Evolutionary conservation across 2,797 vertebrate genomes (phyloP), one percentile per base, ranked within the genome.

Genomic region (Myotis daubentonii): DNA sequence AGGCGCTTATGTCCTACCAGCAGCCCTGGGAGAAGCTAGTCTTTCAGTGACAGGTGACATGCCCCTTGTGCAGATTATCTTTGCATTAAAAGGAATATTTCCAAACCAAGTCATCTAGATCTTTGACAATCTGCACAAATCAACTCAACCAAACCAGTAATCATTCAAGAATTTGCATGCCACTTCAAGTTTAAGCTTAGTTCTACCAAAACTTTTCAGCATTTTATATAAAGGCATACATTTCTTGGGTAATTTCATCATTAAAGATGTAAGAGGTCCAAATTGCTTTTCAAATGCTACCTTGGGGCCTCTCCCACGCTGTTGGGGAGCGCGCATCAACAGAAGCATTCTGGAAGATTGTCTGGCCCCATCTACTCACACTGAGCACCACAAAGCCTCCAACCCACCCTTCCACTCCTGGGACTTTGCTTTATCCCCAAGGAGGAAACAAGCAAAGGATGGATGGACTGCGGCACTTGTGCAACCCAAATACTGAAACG

Each of bases 171-270:
- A 20, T 47, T 8, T 41, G 9, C 17, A 17, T 25, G 44, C 44
- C 30, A 60, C 65, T 47, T 78, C 55, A 15, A 83, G 66, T 65
- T 62, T 53, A 93, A 91, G 20, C 15, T 78, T 23, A 6, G 53
- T 65, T 76, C 66, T 30, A 55, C 25, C 16, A 30, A 55, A 44
- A 41, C 22, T 74, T 82, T 36, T 22, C 87, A 82, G 36, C 49
- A 49, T 44, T 85, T 57, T 65, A n/a, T 5, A 53, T 7, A 47
- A 78, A 70, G 62, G 47, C 41, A 81, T 33, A 36, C 25, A 57
- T 51, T 57, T 75, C 65, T 62, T 36, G n/a, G 49, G 49, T 91
- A 68, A 92, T 44, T 28, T 47, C 3, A 28, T 44, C 93, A 49
- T 33, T 33, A 38, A 62, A 92, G 44, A 17, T 28, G 44, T 13